Evolutionary conservation across 2,113 vertebrate species (phyloP), one percentile per base, ranked within the genome.

Genomic region (Burhinus oedicnemus): DNA sequence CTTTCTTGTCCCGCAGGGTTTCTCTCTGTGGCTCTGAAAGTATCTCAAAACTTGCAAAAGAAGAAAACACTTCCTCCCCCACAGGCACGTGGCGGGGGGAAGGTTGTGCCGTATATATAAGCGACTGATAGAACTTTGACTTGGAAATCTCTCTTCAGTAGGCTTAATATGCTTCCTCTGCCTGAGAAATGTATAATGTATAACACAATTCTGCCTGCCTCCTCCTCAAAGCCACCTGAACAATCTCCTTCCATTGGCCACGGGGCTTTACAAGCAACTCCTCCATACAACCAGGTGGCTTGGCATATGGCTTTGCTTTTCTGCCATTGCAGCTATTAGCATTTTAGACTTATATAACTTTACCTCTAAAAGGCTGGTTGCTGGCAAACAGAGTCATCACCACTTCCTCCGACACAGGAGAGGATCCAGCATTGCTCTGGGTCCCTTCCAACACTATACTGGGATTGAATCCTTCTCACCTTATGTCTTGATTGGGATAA

Each of bases 171-270:
- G 60, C 82, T 91, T 95, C 84, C 84, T 93, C 75, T 93, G 87
- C 87, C 81, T 71, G 78, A 95, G 82, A 93, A 97, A 89, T 57
- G 27, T 71, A 93, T 94, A 83, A 95, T 83, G 83, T 29, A 52
- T 91, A 95, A 95, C 83, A 87, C 87, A 89, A 91, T 96, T 84
- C 95, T 91, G 87, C 36, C 70, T 85, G 94, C 91, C 82, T 96
- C 75, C 75, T 80, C 51, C 87, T 86, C 82, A 95, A 96, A 97
- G 96, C 96, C 95, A 97, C 96, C 95, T 97, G 95, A 97, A 96
- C 91, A 97, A 97, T 97, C 97, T 90, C 79, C 91, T 97, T 97
- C 93, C 95, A 94, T 94, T 97, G 95, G 97, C 95, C 95, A 96
- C 62, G 93, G 94, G 76, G 84, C 96, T 95, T 97, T 97, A 75